These are phyloP conservation scores for Tubiluchus corallicola DNA, from an alignment of 2,888 invertebrate species.

Conservation along the genomic window DNA sequence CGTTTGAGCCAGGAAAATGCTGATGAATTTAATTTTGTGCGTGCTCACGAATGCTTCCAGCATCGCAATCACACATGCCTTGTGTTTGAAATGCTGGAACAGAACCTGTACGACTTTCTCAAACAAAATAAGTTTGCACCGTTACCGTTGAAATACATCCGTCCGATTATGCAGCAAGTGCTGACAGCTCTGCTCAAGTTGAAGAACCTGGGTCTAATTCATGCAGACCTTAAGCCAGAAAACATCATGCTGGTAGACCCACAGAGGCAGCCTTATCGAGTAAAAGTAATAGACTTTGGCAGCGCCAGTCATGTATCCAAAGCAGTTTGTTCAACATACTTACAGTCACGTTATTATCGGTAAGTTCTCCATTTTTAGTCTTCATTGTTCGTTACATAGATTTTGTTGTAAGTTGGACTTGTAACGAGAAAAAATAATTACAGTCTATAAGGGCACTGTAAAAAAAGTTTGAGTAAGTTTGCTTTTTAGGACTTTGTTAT, in stretches of 20 bases:
- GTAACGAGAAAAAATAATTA: no score
- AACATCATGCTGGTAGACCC: constrained; percentile 99
- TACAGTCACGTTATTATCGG: constrained; percentile 96
- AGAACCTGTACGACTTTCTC: constrained; percentile 98
- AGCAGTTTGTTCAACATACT: constrained; percentile 96
- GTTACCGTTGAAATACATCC: constrained; percentile 88
- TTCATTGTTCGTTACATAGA: no score
- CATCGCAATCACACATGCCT: constrained; percentile 98
- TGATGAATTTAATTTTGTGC: constrained; percentile 98
- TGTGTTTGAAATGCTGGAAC: constrained; percentile 99
- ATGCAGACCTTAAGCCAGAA: constrained; percentile 98
- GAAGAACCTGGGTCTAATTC: constrained; percentile 95
- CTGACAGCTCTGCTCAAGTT: constrained; percentile 56
- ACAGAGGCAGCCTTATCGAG: constrained; percentile 87
- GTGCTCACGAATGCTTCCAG: constrained; percentile 98
- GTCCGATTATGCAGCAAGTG: constrained; percentile 97
- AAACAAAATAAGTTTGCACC: constrained; percentile 99
- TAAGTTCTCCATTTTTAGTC: no score
- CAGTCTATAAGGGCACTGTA: no score
- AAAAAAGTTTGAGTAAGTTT: no score
- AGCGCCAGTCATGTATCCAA: constrained; percentile 98
- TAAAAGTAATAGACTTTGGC: constrained; percentile 99
- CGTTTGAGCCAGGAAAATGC: constrained; percentile 90
- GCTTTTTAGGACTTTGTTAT: no score
- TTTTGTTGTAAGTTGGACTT: no score